Evolutionary conservation across 2,888 invertebrate genomes (phyloP).

Genomic region (Sussaba pulchella): DNA sequence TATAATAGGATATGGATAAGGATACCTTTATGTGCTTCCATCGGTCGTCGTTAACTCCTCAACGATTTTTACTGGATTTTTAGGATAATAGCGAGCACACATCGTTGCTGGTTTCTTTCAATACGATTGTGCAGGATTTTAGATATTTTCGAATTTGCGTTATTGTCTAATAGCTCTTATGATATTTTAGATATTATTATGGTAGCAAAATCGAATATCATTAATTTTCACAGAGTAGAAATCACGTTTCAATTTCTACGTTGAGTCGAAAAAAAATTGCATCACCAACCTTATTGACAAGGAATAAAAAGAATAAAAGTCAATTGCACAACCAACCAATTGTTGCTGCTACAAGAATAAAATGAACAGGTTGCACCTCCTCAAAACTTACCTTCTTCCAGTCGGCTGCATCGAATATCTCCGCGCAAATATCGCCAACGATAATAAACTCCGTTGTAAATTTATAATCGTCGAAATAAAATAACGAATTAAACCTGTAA

Average conservation of each 20-base stretch:
- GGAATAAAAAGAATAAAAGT: too few relatives aligned
- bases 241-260: too few relatives aligned
- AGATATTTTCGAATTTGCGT: not conserved
- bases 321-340: too few relatives aligned
- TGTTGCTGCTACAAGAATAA: too few relatives aligned
- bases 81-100: not conserved
- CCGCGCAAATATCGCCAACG: not conserved
- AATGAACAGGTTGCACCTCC: too few relatives aligned
- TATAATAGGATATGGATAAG: too few relatives aligned
- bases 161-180: not conserved
- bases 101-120: not conserved
- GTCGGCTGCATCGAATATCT: not conserved
- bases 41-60: conserved; percentile 23
- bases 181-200: too few relatives aligned
- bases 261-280: too few relatives aligned
- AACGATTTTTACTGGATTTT: conserved; percentile 8
- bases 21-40: conserved; percentile 23
- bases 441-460: not conserved
- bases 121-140: not conserved
- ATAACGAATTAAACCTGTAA: not conserved
- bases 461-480: not conserved
- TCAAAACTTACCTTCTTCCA: not conserved
- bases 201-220: too few relatives aligned
- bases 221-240: too few relatives aligned
- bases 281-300: too few relatives aligned